Conservation (phyloP, 2,113 vertebrate genomes). For the Gorilla gorilla region DNA sequence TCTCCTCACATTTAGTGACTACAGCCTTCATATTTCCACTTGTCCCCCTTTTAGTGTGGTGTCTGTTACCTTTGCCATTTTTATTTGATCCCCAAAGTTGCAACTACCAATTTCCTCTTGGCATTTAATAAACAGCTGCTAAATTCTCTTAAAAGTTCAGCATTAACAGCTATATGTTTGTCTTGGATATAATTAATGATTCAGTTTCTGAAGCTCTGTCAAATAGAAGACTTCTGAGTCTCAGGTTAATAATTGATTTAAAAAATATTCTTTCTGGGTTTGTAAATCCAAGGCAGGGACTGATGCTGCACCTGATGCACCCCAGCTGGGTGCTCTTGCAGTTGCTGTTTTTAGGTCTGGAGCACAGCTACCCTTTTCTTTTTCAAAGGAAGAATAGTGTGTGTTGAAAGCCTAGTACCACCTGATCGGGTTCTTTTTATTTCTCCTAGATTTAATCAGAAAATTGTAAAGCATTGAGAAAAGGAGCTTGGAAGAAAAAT, state of each 20-base stretch:
- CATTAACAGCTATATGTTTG: neutral
- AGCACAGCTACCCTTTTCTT: neutral
- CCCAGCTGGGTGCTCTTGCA: neutral
- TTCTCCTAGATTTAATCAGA: neutral
- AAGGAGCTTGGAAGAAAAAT: neutral
- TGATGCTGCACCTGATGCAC: neutral
- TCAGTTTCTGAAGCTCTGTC: neutral
- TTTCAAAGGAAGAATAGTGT: neutral
- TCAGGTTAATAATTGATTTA: neutral
- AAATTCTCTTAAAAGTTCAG: slow-evolving; percentile 31
- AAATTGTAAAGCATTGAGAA: neutral
- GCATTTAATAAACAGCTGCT: neutral
- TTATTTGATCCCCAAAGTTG: neutral
- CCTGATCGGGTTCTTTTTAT: neutral
- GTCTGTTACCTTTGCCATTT: neutral
- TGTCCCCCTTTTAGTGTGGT: neutral
- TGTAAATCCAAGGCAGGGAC: neutral
- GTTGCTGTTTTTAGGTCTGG: neutral
- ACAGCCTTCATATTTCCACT: neutral
- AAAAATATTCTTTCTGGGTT: neutral
- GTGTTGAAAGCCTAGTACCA: neutral
- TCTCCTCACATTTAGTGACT: neutral
- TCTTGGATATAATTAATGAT: neutral
- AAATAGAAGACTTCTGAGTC: neutral
- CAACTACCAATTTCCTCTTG: neutral